phyloP scores from a whole-genome alignment of 2,888 invertebrate species.

The Brenthis hecate region DNA sequence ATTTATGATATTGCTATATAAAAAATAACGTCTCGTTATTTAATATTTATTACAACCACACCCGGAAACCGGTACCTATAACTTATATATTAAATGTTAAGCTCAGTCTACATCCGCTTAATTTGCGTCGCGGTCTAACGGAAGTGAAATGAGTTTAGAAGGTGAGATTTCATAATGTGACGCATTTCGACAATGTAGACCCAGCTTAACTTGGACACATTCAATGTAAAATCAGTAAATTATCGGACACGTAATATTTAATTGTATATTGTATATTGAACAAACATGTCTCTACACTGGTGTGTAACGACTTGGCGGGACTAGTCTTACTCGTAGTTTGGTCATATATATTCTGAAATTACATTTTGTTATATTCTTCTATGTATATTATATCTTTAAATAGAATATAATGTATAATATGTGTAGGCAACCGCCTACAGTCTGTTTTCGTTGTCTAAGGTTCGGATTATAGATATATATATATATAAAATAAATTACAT shows the following conservation, averaged over 20 bases:
- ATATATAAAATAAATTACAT: slow-evolving; percentile 62
- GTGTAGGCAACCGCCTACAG: slow-evolving; percentile 37
- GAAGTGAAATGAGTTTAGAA: not conserved
- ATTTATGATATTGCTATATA: slow-evolving; percentile 29
- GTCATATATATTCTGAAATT: slow-evolving; percentile 23
- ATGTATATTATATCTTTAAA: slow-evolving; percentile 24
- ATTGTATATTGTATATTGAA: slow-evolving; percentile 21
- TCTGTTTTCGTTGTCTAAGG: slow-evolving; percentile 42
- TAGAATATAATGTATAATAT: slow-evolving; percentile 38
- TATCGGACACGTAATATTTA: slow-evolving; percentile 16
- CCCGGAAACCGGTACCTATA: slow-evolving; percentile 28
- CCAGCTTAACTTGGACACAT: not conserved
- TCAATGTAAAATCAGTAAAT: slow-evolving; percentile 4
- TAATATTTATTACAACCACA: slow-evolving; percentile 26
- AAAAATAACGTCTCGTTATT: slow-evolving; percentile 34
- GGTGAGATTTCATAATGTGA: not conserved
- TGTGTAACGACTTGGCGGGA: slow-evolving; percentile 24
- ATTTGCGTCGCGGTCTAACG: not conserved
- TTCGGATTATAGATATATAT: slow-evolving; percentile 45
- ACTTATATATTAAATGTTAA: slow-evolving; percentile 22
- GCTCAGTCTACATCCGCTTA: slow-evolving; percentile 14
- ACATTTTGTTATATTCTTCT: slow-evolving; percentile 35
- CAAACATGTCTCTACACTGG: slow-evolving; percentile 26
- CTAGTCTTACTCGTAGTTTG: slow-evolving; percentile 30
- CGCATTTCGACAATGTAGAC: not conserved